Evolutionary conservation across 2,888 invertebrate genomes (phyloP), one percentile per base, ranked within the genome.

Genomic region (Drosophila nr. fundita): DNA sequence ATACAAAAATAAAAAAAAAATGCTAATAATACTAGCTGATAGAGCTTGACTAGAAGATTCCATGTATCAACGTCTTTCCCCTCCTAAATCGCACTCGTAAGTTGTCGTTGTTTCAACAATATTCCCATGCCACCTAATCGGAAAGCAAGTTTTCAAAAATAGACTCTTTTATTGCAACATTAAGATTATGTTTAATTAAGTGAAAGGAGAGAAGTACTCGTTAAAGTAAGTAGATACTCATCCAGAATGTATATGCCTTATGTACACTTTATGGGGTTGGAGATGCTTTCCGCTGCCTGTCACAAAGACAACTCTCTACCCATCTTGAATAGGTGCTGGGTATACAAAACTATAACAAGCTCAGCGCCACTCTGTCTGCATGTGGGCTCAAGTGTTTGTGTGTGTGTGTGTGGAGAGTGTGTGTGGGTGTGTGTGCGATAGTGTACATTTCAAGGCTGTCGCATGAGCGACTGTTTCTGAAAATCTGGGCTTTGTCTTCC

Each of bases 401-500:
- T 65, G 57, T 54, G 53, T 66, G 52, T 42, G 58, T 60, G 52
- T 42, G 66, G 54, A 50, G 8, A 13, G 18, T 10, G 24, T 52
- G 63, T 62, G 60, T 29, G 54, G 45, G 66, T 10, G 38, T 62
- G 50, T 49, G 29, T 45, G 45, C 42, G 5, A 49, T 10, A 18
- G 27, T 69, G 67, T 55, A 21, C 59, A 61, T 45, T 60, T 58
- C 80, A 79, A 82, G 72, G 82, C 68, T 79, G 69, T 57, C 58
- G 53, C 66, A 49, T 49, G 34, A 63, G 62, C 68, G 64, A 53
- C 67, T 82, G 60, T 68, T 75, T 34, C 63, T 59, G 42, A 75
- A 88, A 86, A 84, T 88, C 83, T 76, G 74, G 53, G 73, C 81
- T 76, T 73, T 85, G 73, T 86, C 70, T 81, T 77, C 68, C 63